Evolutionary conservation across 2,888 invertebrate genomes (phyloP).

Genomic region (Gastracanthus pulcherrimus): DNA sequence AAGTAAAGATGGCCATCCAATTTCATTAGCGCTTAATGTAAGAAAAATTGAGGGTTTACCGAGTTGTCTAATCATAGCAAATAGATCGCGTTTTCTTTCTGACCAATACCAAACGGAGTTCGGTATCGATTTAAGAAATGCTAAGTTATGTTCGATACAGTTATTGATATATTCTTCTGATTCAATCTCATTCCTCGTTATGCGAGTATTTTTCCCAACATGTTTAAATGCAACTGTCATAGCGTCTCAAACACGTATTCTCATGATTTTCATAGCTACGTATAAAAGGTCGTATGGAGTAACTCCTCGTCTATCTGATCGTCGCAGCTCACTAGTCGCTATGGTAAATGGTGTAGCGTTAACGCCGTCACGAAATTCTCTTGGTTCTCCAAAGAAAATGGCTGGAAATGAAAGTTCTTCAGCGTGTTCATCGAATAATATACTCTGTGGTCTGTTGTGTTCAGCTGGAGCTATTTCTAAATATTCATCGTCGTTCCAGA

Average conservation of each 20-base stretch:
- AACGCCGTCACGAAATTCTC: constrained; percentile 50
- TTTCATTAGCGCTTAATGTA: constrained; percentile 75
- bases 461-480: constrained; percentile 59
- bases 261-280: not conserved
- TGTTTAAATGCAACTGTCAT: constrained; percentile 64
- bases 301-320: too few species aligned
- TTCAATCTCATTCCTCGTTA: constrained; percentile 67
- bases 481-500: constrained; percentile 58
- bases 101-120: constrained; percentile 72
- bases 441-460: constrained; percentile 48
- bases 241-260: constrained; percentile 60
- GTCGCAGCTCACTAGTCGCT: too few species aligned
- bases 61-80: constrained; percentile 74
- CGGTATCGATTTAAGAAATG: constrained; percentile 70
- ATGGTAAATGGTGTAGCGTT: constrained; percentile 54
- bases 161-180: constrained; percentile 67
- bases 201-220: constrained; percentile 64
- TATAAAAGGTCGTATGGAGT: not conserved
- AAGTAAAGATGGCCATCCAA: constrained; percentile 52
- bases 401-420: constrained; percentile 72
- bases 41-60: constrained; percentile 73
- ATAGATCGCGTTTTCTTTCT: constrained; percentile 74
- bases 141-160: constrained; percentile 70
- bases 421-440: constrained; percentile 68
- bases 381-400: constrained; percentile 58